Conservation (phyloP, 1,140 invertebrate genomes). For the Pteromalus puparum region DNA sequence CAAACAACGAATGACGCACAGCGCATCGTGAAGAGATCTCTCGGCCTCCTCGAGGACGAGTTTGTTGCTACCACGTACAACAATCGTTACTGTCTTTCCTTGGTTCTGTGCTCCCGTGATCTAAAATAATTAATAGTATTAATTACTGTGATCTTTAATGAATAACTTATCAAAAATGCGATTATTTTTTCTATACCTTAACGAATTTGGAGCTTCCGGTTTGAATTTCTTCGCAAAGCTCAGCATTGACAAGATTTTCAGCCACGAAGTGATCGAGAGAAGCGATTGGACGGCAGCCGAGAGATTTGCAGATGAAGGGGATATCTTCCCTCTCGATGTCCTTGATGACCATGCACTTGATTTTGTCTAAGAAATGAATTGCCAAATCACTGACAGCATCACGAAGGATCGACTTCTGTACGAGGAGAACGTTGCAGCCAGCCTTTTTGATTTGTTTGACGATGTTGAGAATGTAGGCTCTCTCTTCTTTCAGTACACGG, state of each 20-base stretch:
- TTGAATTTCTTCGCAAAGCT: constrained; percentile 95
- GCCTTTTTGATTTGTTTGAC: constrained; percentile 99
- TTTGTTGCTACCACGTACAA: constrained; percentile 98
- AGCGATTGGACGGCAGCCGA: constrained; percentile 97
- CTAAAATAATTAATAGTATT: constrained; percentile 68
- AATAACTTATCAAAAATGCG: not conserved
- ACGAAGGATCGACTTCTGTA: constrained; percentile 98
- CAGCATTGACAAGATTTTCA: constrained; percentile 93
- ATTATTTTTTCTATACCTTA: constrained; percentile 79
- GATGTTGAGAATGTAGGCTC: constrained; percentile 98
- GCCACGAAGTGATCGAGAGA: constrained; percentile 97
- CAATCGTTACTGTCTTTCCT: constrained; percentile 93
- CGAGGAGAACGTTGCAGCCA: constrained; percentile 97
- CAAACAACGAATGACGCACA: constrained; percentile 98
- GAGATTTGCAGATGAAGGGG: constrained; percentile 96
- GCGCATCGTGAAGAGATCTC: constrained; percentile 97
- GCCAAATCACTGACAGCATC: constrained; percentile 98
- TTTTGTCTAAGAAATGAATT: constrained; percentile 98
- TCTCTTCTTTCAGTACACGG: constrained; percentile 97
- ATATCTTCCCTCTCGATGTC: constrained; percentile 99
- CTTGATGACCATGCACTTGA: constrained; percentile 99
- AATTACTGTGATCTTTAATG: not conserved
- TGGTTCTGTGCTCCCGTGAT: constrained; percentile 92
- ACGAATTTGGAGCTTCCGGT: constrained; percentile 95
- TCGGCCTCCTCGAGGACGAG: constrained; percentile 96